phyloP scores from a whole-genome alignment of 1,140 invertebrate genomes.

The Thalassaphorura encarpata region DNA sequence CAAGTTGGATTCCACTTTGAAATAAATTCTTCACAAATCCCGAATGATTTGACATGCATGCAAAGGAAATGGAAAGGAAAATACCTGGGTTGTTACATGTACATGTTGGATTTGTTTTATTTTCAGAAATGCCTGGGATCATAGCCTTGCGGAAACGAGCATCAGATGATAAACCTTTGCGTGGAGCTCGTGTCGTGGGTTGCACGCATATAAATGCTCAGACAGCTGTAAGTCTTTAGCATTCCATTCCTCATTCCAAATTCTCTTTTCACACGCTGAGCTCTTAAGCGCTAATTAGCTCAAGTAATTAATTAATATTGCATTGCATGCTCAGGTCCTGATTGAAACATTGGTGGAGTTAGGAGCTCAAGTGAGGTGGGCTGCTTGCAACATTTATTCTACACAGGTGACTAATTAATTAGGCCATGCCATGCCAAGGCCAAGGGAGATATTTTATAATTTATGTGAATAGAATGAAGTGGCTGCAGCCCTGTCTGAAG shows the following conservation, averaged over 20 bases:
- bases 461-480: constrained; percentile 71
- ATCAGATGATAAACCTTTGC: constrained; percentile 53
- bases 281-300: no score
- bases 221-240: constrained; percentile 62
- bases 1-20: no score
- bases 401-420: constrained; percentile 56
- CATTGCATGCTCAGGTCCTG: constrained; percentile 45
- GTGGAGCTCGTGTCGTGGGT: constrained; percentile 58
- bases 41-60: no score
- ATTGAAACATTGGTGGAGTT: constrained; percentile 85
- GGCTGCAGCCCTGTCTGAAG: constrained; percentile 87
- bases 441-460: background rate
- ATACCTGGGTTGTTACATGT: no score
- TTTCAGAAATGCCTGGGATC: constrained; percentile 91
- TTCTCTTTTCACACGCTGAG: constrained; percentile 4
- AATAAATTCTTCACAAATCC: no score
- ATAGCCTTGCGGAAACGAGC: constrained; percentile 86
- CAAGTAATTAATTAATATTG: background rate
- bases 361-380: constrained; percentile 85
- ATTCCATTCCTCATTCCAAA: background rate
- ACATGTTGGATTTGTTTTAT: background rate
- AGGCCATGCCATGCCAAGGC: no score
- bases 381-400: constrained; percentile 97
- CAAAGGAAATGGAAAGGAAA: no score
- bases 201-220: constrained; percentile 98